These are phyloP conservation scores for Pantherophis vulpinus DNA, from an alignment of 2,797 vertebrate genomes.

Conservation along the genomic window DNA sequence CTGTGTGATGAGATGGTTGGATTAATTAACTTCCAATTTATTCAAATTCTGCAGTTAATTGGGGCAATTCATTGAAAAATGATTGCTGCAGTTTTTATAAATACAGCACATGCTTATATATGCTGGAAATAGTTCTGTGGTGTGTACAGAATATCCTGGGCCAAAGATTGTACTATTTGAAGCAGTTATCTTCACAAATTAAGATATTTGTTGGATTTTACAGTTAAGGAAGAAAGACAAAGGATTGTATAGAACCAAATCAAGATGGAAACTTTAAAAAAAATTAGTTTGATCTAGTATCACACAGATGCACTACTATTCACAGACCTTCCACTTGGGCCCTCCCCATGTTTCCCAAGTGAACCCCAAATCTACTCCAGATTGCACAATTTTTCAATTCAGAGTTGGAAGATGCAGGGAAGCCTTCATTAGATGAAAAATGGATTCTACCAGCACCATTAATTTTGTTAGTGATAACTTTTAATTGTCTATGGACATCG, in stretches of 20 bases:
- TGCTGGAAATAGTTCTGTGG: neutral
- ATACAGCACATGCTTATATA: neutral
- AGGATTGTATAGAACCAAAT: neutral
- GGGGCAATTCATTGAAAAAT: neutral
- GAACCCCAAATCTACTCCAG: neutral
- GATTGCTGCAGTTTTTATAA: neutral
- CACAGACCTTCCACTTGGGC: neutral
- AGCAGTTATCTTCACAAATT: neutral
- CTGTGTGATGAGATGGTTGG: neutral
- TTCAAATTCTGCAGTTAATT: neutral
- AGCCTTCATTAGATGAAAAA: neutral
- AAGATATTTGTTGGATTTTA: neutral
- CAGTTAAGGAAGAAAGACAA: neutral
- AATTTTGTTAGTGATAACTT: neutral
- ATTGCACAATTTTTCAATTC: neutral
- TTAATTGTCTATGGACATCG: neutral
- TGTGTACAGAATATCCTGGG: neutral
- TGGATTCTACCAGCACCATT: neutral
- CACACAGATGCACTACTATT: neutral
- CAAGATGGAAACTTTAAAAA: neutral
- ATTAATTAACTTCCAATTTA: neutral
- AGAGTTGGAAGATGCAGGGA: neutral
- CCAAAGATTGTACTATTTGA: neutral
- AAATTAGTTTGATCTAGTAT: neutral
- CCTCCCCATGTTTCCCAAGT: neutral